Evolutionary conservation across 2,113 vertebrate species (phyloP), one percentile per base, ranked within the genome.

Genomic region (Campylorhamphus procurvoides): DNA sequence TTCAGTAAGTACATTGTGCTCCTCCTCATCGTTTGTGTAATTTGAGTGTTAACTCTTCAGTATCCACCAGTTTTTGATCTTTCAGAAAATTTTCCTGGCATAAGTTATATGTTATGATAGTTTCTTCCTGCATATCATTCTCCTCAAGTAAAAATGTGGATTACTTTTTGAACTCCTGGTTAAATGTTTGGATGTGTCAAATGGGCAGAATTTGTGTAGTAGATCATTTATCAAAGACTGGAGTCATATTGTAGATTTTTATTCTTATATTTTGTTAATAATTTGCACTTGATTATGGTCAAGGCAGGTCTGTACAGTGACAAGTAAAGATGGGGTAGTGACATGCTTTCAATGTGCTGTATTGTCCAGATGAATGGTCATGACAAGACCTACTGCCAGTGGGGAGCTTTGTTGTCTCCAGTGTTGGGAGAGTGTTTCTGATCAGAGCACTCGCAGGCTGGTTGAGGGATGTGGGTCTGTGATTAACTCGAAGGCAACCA

Each of bases 1-100:
- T 91, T 93, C 84, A 88, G 67, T 87, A 93, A 96, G 92, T 96
- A 86, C 77, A 71, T 75, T 87, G 86, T 33, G 62, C 77, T 94
- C 60, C 56, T 95, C 78, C 72, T 94, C 78, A 35, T 91, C 0
- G 0, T 89, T 96, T 81, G 53, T 94, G 58, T 84, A 76, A 95
- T 87, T 79, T 82, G 42, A 69, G 49, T 74, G 82, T 93, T 96
- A 96, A 94, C 84, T 81, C 20, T 93, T 94, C 58, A 76, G 63
- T 68, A 64, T 59, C 75, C 35, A 23, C 93, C 33, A n/a, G 17
- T 3, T 78, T 77, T 73, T 69, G 31, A 66, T 83, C 22, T 92
- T 77, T 23, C 33, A 77, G 40, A 80, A 73, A 53, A 63, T 47
- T 56, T 86, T 39, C 35, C 18, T 80, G 47, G 15, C 9, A 29